These are phyloP conservation scores for Drosophila ercepeae DNA, from an alignment of 1,140 invertebrate species.

Conservation along the genomic window DNA sequence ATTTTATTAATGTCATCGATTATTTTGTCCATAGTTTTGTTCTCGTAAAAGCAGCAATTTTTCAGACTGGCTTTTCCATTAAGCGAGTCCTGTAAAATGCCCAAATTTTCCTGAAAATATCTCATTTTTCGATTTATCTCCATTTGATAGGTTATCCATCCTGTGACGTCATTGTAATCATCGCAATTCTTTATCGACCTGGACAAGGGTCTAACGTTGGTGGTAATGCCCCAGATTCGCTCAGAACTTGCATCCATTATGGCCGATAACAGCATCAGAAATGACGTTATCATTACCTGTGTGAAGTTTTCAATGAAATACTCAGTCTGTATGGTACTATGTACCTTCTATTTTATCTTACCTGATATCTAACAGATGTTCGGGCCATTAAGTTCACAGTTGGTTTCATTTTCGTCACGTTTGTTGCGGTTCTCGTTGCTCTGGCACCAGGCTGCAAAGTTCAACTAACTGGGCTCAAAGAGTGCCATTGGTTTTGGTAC, in stretches of 20 bases:
- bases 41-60: constrained; percentile 1
- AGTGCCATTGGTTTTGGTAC: neutral
- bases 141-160: neutral
- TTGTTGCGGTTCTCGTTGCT: constrained; percentile 37
- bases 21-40: neutral
- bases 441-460: constrained; percentile 12
- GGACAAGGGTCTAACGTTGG: neutral
- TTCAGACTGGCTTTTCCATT: neutral
- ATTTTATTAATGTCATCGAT: neutral
- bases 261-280: neutral
- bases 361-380: constrained; percentile 9
- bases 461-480: constrained; percentile 50
- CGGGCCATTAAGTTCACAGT: constrained; percentile 33
- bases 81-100: neutral
- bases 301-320: neutral
- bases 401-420: constrained; percentile 23
- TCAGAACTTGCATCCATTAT: neutral
- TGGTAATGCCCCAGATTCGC: neutral
- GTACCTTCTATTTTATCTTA: neutral
- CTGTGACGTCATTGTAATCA: neutral
- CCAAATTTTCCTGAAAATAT: neutral
- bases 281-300: neutral
- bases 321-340: neutral
- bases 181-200: neutral
- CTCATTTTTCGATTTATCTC: neutral